phyloP scores from a whole-genome alignment of 2,888 invertebrate genomes.

The Micropterix aruncella region DNA sequence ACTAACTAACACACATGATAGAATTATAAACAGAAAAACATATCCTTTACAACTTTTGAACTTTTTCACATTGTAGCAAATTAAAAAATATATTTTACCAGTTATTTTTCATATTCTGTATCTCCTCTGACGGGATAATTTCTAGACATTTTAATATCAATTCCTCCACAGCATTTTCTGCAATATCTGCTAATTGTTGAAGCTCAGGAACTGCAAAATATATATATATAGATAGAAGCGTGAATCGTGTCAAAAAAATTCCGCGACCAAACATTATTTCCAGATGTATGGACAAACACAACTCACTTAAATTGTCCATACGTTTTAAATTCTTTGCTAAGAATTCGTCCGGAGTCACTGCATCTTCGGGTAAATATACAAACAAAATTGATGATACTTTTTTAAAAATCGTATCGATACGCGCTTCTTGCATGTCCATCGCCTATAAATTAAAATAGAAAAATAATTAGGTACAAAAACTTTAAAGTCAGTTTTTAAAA shows the following conservation, averaged over 20 bases:
- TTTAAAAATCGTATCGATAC: conserved; percentile 53
- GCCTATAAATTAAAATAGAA: conserved; percentile 35
- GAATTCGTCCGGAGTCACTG: conserved; percentile 47
- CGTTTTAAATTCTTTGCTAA: conserved; percentile 46
- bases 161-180: conserved; percentile 64
- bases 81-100: no score
- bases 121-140: conserved; percentile 41
- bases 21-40: no score
- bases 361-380: conserved; percentile 44
- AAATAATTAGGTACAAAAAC: no score
- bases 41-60: no score
- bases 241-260: no score
- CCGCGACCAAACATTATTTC: no score
- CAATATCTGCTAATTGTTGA: conserved; percentile 35
- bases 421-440: conserved; percentile 59
- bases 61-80: no score
- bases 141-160: conserved; percentile 64
- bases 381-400: conserved; percentile 46
- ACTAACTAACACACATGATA: no score
- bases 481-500: background rate
- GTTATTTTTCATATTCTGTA: conserved; percentile 42
- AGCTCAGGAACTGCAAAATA: conserved; percentile 27
- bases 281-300: no score
- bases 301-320: conserved; percentile 36
- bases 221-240: no score